Evolutionary conservation across 1,140 invertebrate genomes (phyloP).

Genomic region (Idris sp.): DNA sequence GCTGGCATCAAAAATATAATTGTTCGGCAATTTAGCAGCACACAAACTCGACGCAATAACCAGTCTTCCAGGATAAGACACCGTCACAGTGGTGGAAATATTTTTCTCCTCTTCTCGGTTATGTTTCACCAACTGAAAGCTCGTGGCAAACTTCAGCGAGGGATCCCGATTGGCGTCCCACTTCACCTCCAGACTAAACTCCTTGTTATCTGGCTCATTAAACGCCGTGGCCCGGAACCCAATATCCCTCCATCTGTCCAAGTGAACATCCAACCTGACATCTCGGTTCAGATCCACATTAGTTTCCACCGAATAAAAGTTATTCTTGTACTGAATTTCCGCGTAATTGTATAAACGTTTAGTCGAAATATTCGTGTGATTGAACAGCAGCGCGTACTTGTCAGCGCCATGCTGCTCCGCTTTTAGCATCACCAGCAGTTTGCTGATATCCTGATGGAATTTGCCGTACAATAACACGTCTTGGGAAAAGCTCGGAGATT

Average conservation of each 20-base stretch:
- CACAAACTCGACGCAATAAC: slow-evolving; percentile 81
- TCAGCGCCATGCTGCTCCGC: slow-evolving; percentile 81
- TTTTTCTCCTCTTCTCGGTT: slow-evolving; percentile 78
- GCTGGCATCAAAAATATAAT: slow-evolving; percentile 75
- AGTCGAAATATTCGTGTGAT: slow-evolving; percentile 79
- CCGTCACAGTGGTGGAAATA: slow-evolving; percentile 80
- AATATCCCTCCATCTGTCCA: slow-evolving; percentile 88
- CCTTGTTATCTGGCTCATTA: slow-evolving; percentile 80
- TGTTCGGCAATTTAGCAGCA: slow-evolving; percentile 70
- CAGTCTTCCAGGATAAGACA: slow-evolving; percentile 86
- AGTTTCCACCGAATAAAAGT: slow-evolving; percentile 81
- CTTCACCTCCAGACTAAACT: slow-evolving; percentile 84
- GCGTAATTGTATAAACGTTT: slow-evolving; percentile 81
- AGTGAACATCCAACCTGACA: slow-evolving; percentile 81
- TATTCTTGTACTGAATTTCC: slow-evolving; percentile 82
- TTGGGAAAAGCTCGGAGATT: slow-evolving; percentile 83
- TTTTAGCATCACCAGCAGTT: slow-evolving; percentile 79
- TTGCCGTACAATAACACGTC: slow-evolving; percentile 82
- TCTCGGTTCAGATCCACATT: slow-evolving; percentile 78
- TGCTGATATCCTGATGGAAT: slow-evolving; percentile 81
- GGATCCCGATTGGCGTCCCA: slow-evolving; percentile 91
- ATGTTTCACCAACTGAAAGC: slow-evolving; percentile 77
- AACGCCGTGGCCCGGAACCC: slow-evolving; percentile 81
- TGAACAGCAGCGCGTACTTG: slow-evolving; percentile 81
- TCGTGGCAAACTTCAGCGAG: slow-evolving; percentile 81